Evolutionary conservation across 2,888 invertebrate genomes (phyloP), one percentile per base, ranked within the genome.

Genomic region (Chrysina gloriosa): DNA sequence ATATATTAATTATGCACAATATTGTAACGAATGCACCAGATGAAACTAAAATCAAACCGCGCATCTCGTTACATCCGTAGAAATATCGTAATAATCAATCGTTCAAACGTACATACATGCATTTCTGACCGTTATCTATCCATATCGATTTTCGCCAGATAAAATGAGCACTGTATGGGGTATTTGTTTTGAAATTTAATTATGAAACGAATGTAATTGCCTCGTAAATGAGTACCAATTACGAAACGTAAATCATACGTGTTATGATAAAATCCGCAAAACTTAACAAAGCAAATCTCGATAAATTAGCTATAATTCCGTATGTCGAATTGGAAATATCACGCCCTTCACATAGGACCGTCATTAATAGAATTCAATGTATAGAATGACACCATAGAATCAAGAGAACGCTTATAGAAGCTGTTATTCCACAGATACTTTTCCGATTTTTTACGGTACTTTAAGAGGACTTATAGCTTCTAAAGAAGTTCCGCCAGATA

Each of bases 161-260:
- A 19, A 19, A 45, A 45, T 45, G 45, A 21, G 45, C 21, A 9
- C 45, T 21, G 19, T 3, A 9, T 16, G n/a, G 45, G 7, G 19
- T 23, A 45, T 45, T 45, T 45, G 19, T 45, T 45, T 45, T 19
- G 45, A 19, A 45, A 21, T 45, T 45, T 45, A 45, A 45, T 45
- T 45, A 45, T 16, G 19, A 21, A 45, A 9, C 45, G 45, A 9
- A 45, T 19, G 21, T 45, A 45, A 45, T 45, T 45, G 45, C 45
- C 45, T 45, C 45, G 9, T 45, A 45, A 45, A 45, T 23, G 45
- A 7, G 6, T 45, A 45, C 45, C 19, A 45, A 45, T 45, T 16
- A 45, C 21, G 21, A 21, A 45, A 19, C 21, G 45, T 45, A 45
- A 45, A 45, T 45, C 21, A 45, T 45, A 45, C 3, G 9, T 21